These are phyloP conservation scores for Sylvilagus floridanus DNA, from an alignment of 2,797 vertebrate genomes.

Conservation along the genomic window DNA sequence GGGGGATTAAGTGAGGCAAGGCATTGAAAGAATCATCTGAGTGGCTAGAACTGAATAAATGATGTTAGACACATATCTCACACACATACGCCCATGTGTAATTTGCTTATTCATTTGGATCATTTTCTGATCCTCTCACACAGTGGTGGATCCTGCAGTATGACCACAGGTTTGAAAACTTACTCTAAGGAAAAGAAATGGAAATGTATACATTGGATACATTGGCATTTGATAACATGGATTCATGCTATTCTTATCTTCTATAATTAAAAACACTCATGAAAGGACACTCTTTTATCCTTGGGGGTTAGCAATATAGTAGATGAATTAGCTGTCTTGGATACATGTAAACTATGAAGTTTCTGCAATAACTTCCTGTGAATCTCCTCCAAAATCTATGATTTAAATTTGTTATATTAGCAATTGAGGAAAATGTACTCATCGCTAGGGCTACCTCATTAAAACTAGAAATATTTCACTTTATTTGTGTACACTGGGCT, in stretches of 20 bases:
- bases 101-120: background rate
- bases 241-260: background rate
- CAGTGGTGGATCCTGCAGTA: background rate
- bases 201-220: background rate
- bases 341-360: background rate
- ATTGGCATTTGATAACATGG: background rate
- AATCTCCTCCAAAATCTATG: background rate
- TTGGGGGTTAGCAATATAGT: background rate
- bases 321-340: background rate
- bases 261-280: background rate
- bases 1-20: background rate
- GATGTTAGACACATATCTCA: background rate
- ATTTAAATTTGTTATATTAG: background rate
- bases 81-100: background rate
- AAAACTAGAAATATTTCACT: background rate
- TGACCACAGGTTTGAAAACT: background rate
- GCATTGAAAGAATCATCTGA: background rate
- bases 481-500: background rate
- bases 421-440: background rate
- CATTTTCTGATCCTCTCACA: background rate
- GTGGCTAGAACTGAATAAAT: background rate
- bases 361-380: background rate
- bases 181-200: background rate
- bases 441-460: background rate
- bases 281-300: background rate